Base-by-base conservation (phyloP, 2,797 vertebrate genomes). In the Rhodeus uyekii region DNA sequence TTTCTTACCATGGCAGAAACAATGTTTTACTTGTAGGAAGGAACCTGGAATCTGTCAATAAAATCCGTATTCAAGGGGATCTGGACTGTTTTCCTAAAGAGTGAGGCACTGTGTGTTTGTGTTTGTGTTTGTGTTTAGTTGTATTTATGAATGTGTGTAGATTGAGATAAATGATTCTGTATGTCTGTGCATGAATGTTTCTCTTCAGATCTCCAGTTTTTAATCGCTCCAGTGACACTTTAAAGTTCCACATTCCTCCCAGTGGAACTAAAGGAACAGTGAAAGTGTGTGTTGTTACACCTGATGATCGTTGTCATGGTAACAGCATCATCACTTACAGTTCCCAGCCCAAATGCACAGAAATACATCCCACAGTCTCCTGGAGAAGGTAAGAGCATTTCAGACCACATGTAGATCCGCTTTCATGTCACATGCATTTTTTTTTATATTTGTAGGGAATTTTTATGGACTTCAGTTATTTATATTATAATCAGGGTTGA, bases 1-100 rank as follows among this genome's bases (percentile, higher is more conserved):
- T 97, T 89, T 96, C 96, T 36, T 93, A 94, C 42, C 87, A 95
- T 58, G 97, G 97, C 61, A 96, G 93, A 91, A 96, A 94, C 81
- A 89, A 93, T 0, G 93, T 94, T 16, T 84, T 89, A 65, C 85
- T 98, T 86, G 95, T 73, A 0, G 97, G 97, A 87, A 84, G 64
- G 22, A 96, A 98, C 90, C 95, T 98, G 24, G 80, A 84, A 3
- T 38, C 4, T 7, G 94, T 96, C 24, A 94, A 89, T 42, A 85
- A 87, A 88, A 91, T 98, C 87, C 93, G 93, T 87, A 89, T 97
- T 87, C 93, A 92, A 87, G 92, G 88, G 24, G 82, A 93, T 76
- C 87, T 89, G 83, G 92, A 91, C 90, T 99, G 97, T 86, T 88
- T 86, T 60, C 83, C 91, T 80, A 92, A 91, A 3, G 88, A 96